Percentiles rank a stretch among this genome's conserved stretches.
phyloP scores from a whole-genome alignment of 2,113 vertebrate species.

The Malurus melanocephalus region DNA sequence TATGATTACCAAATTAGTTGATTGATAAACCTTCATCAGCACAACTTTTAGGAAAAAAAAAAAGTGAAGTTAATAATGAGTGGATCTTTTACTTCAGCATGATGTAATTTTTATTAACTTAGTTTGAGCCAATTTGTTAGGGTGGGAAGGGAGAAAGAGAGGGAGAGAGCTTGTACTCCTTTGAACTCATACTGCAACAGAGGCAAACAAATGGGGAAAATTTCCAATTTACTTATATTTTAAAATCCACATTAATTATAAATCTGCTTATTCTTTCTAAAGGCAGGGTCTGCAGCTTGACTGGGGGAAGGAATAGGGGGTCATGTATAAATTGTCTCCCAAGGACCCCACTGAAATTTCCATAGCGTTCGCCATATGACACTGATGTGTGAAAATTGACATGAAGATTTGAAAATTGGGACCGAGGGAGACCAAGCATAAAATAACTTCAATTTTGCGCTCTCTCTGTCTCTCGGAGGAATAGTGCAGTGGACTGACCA shows the following conservation, averaged over 20 bases:
- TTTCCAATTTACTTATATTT: slow-evolving; percentile 43
- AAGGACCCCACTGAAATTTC: slow-evolving; percentile 81
- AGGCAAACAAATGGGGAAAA: slow-evolving; percentile 23
- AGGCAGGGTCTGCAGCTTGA: slow-evolving; percentile 51
- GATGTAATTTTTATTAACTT: slow-evolving; percentile 67
- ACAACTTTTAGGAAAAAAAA: slow-evolving; percentile 26
- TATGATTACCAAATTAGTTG: slow-evolving; percentile 72
- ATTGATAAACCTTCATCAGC: slow-evolving; percentile 68
- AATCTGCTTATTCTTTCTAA: slow-evolving; percentile 65
- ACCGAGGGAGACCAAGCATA: slow-evolving; percentile 95
- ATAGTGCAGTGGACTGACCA: slow-evolving; percentile 88
- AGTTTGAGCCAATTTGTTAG: slow-evolving; percentile 45
- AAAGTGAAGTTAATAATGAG: slow-evolving; percentile 62
- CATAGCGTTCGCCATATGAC: slow-evolving; percentile 86
- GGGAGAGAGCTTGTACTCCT: background rate
- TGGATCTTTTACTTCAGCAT: slow-evolving; percentile 54
- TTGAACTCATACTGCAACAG: slow-evolving; percentile 29
- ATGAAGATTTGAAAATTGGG: slow-evolving; percentile 98
- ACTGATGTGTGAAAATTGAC: slow-evolving; percentile 98
- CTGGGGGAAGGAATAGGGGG: slow-evolving; percentile 38
- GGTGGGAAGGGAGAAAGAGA: background rate
- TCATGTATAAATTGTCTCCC: slow-evolving; percentile 77
- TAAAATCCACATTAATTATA: slow-evolving; percentile 78
- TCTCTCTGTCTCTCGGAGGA: slow-evolving; percentile 91
- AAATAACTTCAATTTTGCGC: slow-evolving; percentile 96